Percentiles rank a stretch among this genome's conserved stretches.
These are phyloP conservation scores for Brachionus angularis DNA, from an alignment of 1,140 invertebrate genomes.

Conservation along the genomic window DNA sequence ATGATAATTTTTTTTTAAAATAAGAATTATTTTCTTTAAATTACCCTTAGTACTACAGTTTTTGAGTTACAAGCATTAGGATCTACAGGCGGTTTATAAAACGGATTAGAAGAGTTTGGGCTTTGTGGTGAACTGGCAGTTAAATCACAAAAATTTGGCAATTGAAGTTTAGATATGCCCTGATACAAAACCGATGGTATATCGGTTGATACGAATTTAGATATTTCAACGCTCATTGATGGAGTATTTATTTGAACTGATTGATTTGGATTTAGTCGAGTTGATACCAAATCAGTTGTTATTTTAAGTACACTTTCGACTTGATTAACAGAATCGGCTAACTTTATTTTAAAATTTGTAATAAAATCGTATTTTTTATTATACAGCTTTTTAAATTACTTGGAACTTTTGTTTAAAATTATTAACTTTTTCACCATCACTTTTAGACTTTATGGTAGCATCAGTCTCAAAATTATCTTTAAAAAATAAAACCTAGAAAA, in stretches of 20 bases:
- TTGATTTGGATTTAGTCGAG: constrained; percentile 2
- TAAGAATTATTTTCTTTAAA: neutral
- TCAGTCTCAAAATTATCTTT: constrained; percentile 18
- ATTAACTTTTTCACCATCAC: neutral
- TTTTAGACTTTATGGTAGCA: neutral
- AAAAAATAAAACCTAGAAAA: neutral
- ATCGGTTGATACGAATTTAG: neutral
- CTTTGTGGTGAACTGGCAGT: neutral
- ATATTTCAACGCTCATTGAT: constrained; percentile 2
- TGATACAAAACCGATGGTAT: neutral
- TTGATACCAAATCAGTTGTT: constrained; percentile 6
- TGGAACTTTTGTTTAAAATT: constrained; percentile 29
- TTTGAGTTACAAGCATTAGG: constrained; percentile 13
- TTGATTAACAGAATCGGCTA: neutral
- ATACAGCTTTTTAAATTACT: neutral
- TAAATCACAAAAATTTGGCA: constrained; percentile 23
- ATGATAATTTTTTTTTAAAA: constrained; percentile 14
- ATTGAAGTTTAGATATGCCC: neutral
- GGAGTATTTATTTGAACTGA: constrained; percentile 29
- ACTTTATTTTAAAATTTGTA: too few species aligned
- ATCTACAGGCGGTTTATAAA: constrained; percentile 12
- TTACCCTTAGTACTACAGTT: neutral
- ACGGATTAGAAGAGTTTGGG: constrained; percentile 9
- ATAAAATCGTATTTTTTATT: too few species aligned
- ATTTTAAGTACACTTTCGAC: neutral